Evolutionary conservation across 1,140 invertebrate genomes (phyloP), one percentile per base, ranked within the genome.

Genomic region (Drosophila novamexicana): DNA sequence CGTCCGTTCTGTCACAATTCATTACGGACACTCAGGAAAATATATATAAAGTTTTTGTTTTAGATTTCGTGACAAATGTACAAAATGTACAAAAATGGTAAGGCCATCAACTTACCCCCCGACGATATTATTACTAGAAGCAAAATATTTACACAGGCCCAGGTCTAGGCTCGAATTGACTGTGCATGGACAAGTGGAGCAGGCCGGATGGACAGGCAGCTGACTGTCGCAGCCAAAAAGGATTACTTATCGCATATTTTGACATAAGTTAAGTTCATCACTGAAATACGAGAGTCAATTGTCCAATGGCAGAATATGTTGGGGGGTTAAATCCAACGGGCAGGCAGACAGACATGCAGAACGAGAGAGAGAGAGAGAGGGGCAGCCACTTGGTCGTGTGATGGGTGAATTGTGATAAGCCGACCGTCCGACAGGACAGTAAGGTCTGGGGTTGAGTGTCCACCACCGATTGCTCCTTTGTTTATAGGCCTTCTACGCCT

Each of bases 211-310:
- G 29, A 18, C 72, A 75, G 79, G 77, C 82, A 72, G 71, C 62
- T 45, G 64, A 64, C 76, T 69, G 82, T 81, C 82, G 79, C 63
- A 75, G 67, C 75, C 69, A 54, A 90, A 89, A 88, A 90, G 85
- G 85, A 90, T 90, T 90, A 90, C 89, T 91, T 91, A 91, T 86
- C 89, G 84, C 85, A 91, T 91, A 90, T 91, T 91, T 91, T 91
- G 89, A 91, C 89, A 91, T 91, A 91, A 91, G 89, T 89, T 91
- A 91, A 91, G 84, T 89, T 91, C 88, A 86, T 88, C 89, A 91
- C 79, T 81, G 88, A 90, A 90, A 90, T 85, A 90, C 78, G 85
- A 90, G 85, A 90, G 85, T 89, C 84, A 89, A 89, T 89, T 89
- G 77, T 90, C 74, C 66, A 58, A 44, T 37, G 32, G 36, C 62